Evolutionary conservation across 1,140 invertebrate species (phyloP).

Genomic region (Artemia franciscana): DNA sequence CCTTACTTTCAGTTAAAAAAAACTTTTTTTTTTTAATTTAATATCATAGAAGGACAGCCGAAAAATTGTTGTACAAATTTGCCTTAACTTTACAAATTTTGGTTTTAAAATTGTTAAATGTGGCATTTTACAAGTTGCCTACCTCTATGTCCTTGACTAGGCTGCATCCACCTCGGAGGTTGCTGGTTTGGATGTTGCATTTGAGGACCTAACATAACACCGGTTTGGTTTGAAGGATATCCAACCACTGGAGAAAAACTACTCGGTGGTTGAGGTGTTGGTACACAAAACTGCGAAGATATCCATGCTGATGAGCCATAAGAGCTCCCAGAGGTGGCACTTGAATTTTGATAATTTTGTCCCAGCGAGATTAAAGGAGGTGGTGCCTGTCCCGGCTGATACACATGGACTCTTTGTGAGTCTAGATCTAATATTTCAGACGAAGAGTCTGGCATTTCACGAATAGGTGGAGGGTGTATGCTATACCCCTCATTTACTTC

Average conservation of each 20-base stretch:
- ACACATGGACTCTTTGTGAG: conserved; percentile 56
- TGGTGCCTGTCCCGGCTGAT: conserved; percentile 19
- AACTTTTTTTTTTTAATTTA: too few species aligned
- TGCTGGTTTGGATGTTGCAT: background rate
- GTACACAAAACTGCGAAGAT: background rate
- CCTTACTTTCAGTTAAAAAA: too few species aligned
- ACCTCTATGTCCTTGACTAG: background rate
- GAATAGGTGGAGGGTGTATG: conserved; percentile 11
- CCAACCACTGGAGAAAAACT: background rate
- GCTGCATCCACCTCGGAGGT: background rate
- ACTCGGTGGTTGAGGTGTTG: background rate
- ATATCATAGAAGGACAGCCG: too few species aligned
- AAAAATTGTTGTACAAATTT: too few species aligned
- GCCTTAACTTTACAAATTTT: background rate
- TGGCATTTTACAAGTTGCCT: too few species aligned
- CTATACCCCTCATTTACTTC: conserved; percentile 1
- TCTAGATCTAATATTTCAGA: conserved; percentile 62
- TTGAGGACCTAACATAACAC: background rate
- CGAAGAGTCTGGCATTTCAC: conserved; percentile 15
- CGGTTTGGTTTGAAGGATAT: background rate
- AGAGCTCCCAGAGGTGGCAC: background rate
- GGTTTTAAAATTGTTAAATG: background rate
- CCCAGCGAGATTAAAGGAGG: background rate
- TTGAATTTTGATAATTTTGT: background rate
- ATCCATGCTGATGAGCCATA: background rate